phyloP scores from a whole-genome alignment of 2,888 invertebrate genomes.

The Eumerus sabulonum region DNA sequence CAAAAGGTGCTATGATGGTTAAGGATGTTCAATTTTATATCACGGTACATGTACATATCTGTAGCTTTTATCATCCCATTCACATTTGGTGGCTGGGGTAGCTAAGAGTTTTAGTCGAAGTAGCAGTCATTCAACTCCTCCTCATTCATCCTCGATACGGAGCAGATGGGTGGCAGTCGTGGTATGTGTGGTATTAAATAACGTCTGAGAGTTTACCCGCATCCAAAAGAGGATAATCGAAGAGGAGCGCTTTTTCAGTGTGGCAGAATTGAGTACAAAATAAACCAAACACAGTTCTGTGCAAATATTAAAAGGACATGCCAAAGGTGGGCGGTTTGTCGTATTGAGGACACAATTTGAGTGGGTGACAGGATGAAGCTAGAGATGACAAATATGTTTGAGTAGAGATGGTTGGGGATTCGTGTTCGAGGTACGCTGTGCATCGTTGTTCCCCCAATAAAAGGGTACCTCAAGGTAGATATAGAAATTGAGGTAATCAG shows the following conservation, averaged over 20 bases:
- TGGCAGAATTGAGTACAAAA: constrained; percentile 65
- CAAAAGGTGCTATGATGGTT: constrained; percentile 67
- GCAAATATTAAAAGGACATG: constrained; percentile 67
- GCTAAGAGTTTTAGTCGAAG: neutral
- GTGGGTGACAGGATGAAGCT: neutral
- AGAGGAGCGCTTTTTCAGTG: constrained; percentile 56
- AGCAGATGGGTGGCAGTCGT: neutral
- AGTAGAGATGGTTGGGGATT: constrained; percentile 5
- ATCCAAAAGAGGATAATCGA: constrained; percentile 61
- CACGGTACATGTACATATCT: constrained; percentile 22
- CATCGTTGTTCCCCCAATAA: constrained; percentile 47
- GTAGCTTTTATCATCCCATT: neutral
- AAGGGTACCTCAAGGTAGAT: constrained; percentile 47
- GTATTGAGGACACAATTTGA: neutral
- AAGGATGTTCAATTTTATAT: constrained; percentile 66
- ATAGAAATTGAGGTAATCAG: constrained; percentile 46
- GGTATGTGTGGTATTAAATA: constrained; percentile 52
- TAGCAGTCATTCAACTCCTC: constrained; percentile 15
- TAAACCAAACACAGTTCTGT: constrained; percentile 63
- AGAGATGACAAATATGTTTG: neutral
- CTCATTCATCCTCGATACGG: neutral
- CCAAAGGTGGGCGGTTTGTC: constrained; percentile 31
- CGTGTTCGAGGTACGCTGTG: constrained; percentile 19
- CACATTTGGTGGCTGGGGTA: neutral
- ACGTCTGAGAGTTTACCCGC: constrained; percentile 58